These are phyloP conservation scores for Periparus ater DNA, from an alignment of 2,797 vertebrate genomes.

Conservation along the genomic window DNA sequence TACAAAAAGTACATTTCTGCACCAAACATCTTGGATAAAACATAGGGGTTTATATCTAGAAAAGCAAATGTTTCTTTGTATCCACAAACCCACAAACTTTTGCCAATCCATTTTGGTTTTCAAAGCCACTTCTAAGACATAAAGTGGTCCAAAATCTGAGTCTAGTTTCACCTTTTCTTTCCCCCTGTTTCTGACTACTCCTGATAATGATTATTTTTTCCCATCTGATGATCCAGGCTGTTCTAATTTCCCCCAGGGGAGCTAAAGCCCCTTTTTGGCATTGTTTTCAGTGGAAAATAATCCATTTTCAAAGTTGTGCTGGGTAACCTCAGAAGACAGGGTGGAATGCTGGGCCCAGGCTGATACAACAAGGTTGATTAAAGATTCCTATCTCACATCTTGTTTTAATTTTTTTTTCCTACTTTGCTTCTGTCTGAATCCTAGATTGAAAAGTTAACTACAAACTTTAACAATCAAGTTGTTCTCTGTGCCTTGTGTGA, in stretches of 20 bases:
- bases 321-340: slow-evolving; percentile 57
- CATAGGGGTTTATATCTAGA: neutral
- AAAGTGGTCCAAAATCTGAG: neutral
- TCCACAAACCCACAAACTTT: neutral
- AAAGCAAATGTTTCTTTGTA: neutral
- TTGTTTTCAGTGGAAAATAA: slow-evolving; percentile 65
- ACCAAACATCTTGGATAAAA: neutral
- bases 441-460: neutral
- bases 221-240: slow-evolving; percentile 44
- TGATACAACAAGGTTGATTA: slow-evolving; percentile 41
- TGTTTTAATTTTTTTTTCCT: slow-evolving; percentile 54
- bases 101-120: neutral
- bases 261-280: slow-evolving; percentile 38
- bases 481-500: neutral
- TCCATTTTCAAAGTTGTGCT: slow-evolving; percentile 69
- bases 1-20: neutral
- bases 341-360: slow-evolving; percentile 23
- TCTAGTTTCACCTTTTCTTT: neutral
- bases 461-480: neutral
- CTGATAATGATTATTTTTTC: slow-evolving; percentile 20
- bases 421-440: slow-evolving; percentile 25
- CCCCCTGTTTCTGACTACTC: neutral
- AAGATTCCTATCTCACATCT: slow-evolving; percentile 69
- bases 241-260: slow-evolving; percentile 52
- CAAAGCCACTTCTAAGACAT: neutral